Conservation (phyloP, 2,113 vertebrate genomes). For the Cryptoleucopteryx plumbea region DNA sequence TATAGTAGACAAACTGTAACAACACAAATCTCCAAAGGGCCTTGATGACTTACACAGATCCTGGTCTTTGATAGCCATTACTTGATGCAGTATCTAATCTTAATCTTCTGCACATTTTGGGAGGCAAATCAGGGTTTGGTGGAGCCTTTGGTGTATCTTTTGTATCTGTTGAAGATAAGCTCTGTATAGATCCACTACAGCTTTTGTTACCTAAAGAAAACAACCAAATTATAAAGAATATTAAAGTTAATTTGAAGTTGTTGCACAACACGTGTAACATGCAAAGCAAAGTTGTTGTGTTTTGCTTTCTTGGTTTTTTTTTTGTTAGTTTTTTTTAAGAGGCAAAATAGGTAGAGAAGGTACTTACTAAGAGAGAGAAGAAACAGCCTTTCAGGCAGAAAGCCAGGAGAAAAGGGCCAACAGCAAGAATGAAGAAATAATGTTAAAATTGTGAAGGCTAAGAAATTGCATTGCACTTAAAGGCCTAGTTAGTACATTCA, state of each 20-base stretch:
- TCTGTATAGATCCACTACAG: slow-evolving; percentile 89
- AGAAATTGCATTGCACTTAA: background rate
- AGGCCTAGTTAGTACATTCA: background rate
- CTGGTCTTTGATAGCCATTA: slow-evolving; percentile 91
- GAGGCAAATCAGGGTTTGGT: slow-evolving; percentile 82
- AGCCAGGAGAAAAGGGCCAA: background rate
- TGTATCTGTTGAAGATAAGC: slow-evolving; percentile 84
- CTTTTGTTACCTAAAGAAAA: slow-evolving; percentile 86
- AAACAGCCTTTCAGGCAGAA: background rate
- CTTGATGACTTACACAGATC: slow-evolving; percentile 85
- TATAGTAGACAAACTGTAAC: background rate
- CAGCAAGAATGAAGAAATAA: background rate
- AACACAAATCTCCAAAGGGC: background rate
- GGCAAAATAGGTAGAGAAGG: background rate
- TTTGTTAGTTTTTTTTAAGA: background rate
- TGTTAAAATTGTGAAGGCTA: background rate
- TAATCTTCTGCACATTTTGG: slow-evolving; percentile 77
- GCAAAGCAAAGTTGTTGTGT: background rate
- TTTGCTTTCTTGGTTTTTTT: background rate
- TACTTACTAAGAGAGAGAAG: background rate
- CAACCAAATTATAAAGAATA: background rate
- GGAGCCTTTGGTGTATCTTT: slow-evolving; percentile 77
- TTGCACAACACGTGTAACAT: background rate
- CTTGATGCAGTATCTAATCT: slow-evolving; percentile 76
- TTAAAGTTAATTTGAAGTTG: slow-evolving; percentile 9